Evolutionary conservation across 2,888 invertebrate species (phyloP), one percentile per base, ranked within the genome.

Genomic region (Andricus quercusramuli): DNA sequence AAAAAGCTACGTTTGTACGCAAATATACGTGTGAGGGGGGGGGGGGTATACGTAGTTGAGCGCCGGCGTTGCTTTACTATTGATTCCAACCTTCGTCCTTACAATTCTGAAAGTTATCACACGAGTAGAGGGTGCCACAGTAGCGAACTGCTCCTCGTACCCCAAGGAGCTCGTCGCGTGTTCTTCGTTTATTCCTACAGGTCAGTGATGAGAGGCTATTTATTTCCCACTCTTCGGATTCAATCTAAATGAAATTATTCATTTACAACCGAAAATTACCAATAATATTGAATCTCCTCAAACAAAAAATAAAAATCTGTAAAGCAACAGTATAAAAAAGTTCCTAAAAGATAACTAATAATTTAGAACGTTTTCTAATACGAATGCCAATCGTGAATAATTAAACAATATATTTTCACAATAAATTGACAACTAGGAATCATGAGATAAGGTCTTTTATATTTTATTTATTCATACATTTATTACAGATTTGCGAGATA

Each of bases 111-210:
- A 64, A 64, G 29, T 64, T 64, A 64, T 64, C 64, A 64, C 13
- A 64, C 86, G 85, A 86, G 86, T 89, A 90, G 89, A 91, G 89
- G 91, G 91, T 90, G 91, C 91, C 89, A 91, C 90, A 91, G 91
- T 91, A 89, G 90, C 88, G 82, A 88, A 88, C 88, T 86, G 89
- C 88, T 89, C 89, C 87, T 91, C 89, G 90, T 87, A 86, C 89
- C 87, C 88, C 87, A 87, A 91, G 90, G 90, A 90, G 87, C 85
- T 86, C 88, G 87, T 89, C 86, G 88, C 87, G 88, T 89, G 84
- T 85, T 86, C 86, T 86, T 89, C 85, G 83, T 86, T 84, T 87
- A 65, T 82, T 85, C 84, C 89, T 86, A 88, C 90, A 92, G 92
- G 91, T 92, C 90, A 91, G 92, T 90, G 84, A 82, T 74, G 81